Conservation (phyloP, 2,113 vertebrate genomes). For the Varanus salvator region DNA sequence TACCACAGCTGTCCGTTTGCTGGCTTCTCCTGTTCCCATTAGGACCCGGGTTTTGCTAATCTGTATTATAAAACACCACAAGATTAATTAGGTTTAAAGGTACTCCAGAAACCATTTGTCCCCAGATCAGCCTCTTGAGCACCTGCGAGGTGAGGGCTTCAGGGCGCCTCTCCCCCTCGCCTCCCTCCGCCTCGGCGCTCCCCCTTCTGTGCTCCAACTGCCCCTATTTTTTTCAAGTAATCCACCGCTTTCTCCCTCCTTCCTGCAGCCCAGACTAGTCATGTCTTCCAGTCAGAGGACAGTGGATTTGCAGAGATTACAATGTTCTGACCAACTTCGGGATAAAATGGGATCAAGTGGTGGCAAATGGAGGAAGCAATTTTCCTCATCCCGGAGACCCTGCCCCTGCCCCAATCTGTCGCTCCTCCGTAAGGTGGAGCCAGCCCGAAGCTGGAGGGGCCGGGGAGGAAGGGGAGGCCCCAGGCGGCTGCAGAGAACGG, state of each 20-base stretch:
- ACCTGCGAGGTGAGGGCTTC: background rate
- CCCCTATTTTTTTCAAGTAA: background rate
- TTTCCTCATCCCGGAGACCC: background rate
- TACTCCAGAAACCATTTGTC: background rate
- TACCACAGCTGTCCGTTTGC: background rate
- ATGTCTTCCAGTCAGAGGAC: background rate
- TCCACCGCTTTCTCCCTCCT: background rate
- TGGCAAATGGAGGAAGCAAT: conserved; percentile 16
- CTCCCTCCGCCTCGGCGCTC: rapidly evolving
- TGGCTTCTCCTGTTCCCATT: background rate
- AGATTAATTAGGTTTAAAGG: background rate
- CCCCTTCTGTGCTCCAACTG: background rate
- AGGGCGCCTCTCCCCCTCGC: background rate
- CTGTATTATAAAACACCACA: background rate
- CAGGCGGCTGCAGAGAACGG: no score
- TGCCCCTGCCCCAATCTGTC: background rate
- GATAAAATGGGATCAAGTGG: conserved; percentile 20
- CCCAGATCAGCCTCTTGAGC: background rate
- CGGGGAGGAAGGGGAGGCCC: background rate
- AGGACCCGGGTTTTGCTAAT: background rate
- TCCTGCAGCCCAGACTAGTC: background rate
- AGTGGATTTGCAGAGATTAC: conserved; percentile 23
- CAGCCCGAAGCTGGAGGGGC: no score
- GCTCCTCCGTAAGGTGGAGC: background rate
- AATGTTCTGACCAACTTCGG: conserved; percentile 14